Base-by-base conservation (phyloP, 2,113 vertebrate species). In the Phyllopteryx taeniolatus region DNA sequence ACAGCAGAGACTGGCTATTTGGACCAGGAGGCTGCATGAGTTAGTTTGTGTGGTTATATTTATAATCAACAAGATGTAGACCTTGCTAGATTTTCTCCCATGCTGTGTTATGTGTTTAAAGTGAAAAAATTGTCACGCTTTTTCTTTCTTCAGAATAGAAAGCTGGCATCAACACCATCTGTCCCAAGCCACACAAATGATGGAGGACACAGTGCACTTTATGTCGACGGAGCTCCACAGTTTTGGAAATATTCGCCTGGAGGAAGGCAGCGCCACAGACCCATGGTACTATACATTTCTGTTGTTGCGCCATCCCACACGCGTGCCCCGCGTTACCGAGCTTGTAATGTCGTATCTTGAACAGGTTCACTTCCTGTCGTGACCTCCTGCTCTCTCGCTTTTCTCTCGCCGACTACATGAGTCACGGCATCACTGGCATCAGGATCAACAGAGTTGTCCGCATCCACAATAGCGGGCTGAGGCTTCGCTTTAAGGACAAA, bases 191-290 rank as follows among this genome's bases (percentile, higher is more conserved):
- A 89, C 89, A 68, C 81, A 82, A 62, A 91, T 71, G 59, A 92
- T 89, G 72, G 79, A 89, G 59, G 85, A 93, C 19, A 82, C 86
- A 5, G 83, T 91, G 46, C 87, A 92, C 8, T 94, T 95, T 84
- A 88, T 96, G 67, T 70, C 93, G 73, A 91, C 89, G 69, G 92
- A 95, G 84, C 83, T 96, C 44, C 92, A 98, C 87, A 94, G 91
- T 46, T 92, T 94, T 70, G 93, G 93, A 76, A 96, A 95, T 72
- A 91, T 92, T 79, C 90, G 88, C 63, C 95, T 96, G 83, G 93
- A 97, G 81, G 93, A 95, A 82, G 94, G 91, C 68, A 90, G 89
- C 71, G 76, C 82, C 72, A 88, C 87, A 47, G 92, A 95, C 74
- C 80, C 90, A 31, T 94, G 92, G 94, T 95, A 93, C 67, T 62